These are phyloP conservation scores for Synchiropus splendidus DNA, from an alignment of 2,113 vertebrate species.

Conservation along the genomic window DNA sequence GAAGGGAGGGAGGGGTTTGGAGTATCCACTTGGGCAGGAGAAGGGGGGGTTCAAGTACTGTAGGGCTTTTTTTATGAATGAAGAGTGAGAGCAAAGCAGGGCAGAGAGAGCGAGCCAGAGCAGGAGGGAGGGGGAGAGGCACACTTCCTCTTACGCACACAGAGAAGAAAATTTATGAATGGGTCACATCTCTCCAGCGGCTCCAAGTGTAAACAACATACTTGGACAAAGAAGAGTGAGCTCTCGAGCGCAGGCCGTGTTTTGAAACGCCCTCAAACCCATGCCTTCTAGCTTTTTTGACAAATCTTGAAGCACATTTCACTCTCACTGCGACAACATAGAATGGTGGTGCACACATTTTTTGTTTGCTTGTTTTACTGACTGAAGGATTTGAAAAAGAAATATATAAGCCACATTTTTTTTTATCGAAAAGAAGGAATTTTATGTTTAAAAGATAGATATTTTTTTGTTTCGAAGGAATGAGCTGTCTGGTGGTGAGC, in stretches of 20 bases:
- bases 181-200: conserved; percentile 53
- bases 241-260: conserved; percentile 16
- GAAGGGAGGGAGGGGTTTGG: conserved; percentile 61
- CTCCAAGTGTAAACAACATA: conserved; percentile 61
- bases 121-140: conserved; percentile 15
- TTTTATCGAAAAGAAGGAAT: too few relatives aligned
- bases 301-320: neutral
- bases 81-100: conserved; percentile 38
- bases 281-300: neutral
- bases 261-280: neutral
- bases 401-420: too few relatives aligned
- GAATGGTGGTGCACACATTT: too few relatives aligned
- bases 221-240: conserved; percentile 40
- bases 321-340: neutral
- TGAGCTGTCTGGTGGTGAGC: too few relatives aligned
- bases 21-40: conserved; percentile 45
- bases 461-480: too few relatives aligned
- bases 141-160: conserved; percentile 64
- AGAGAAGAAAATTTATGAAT: conserved; percentile 65
- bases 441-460: too few relatives aligned
- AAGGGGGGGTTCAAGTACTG: conserved; percentile 30
- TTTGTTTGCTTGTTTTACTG: too few relatives aligned
- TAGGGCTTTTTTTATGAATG: conserved; percentile 63
- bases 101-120: conserved; percentile 1
- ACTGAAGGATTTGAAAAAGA: too few relatives aligned